A percentile compares a stretch with the other conserved stretches of the same genome.
Evolutionary conservation across 2,113 vertebrate genomes (phyloP).

Genomic region (Aphyosemion australe): DNA sequence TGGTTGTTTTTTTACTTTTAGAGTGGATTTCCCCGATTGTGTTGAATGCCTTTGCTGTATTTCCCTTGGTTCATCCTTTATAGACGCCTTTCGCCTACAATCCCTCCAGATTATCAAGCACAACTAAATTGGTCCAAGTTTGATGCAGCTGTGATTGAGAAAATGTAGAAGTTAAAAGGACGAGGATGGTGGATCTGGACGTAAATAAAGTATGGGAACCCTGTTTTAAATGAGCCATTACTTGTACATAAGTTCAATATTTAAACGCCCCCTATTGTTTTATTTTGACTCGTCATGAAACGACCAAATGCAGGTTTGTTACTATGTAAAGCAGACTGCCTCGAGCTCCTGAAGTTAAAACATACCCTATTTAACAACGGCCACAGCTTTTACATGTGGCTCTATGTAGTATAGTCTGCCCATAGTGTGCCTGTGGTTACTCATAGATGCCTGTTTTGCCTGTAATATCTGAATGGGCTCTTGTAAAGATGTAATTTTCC

Average conservation of each 20-base stretch:
- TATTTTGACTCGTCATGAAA: constrained; percentile 73
- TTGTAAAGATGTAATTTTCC: constrained; percentile 85
- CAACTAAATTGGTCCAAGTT: constrained; percentile 12
- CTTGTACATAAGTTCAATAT: constrained; percentile 80
- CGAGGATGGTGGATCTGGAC: constrained; percentile 47
- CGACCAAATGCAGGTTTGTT: constrained; percentile 79
- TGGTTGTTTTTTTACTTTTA: constrained; percentile 21
- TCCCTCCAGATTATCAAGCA: constrained; percentile 16
- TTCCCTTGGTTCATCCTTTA: constrained; percentile 40
- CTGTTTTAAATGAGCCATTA: constrained; percentile 73
- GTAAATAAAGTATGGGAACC: constrained; percentile 59
- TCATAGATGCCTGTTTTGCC: constrained; percentile 83
- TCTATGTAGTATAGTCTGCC: constrained; percentile 89
- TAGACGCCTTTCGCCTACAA: constrained; percentile 16
- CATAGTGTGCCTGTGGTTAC: constrained; percentile 89
- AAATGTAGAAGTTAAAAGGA: too few species aligned
- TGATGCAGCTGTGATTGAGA: neutral
- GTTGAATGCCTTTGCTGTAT: constrained; percentile 23
- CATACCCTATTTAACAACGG: constrained; percentile 54
- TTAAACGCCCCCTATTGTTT: constrained; percentile 67
- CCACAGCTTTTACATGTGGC: constrained; percentile 80
- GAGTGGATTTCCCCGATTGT: constrained; percentile 15
- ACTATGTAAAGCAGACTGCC: constrained; percentile 73
- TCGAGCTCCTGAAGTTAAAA: constrained; percentile 60
- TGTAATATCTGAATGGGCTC: constrained; percentile 80